Evolutionary conservation across 2,888 invertebrate genomes (phyloP).

Genomic region (Stenodema calcarata): DNA sequence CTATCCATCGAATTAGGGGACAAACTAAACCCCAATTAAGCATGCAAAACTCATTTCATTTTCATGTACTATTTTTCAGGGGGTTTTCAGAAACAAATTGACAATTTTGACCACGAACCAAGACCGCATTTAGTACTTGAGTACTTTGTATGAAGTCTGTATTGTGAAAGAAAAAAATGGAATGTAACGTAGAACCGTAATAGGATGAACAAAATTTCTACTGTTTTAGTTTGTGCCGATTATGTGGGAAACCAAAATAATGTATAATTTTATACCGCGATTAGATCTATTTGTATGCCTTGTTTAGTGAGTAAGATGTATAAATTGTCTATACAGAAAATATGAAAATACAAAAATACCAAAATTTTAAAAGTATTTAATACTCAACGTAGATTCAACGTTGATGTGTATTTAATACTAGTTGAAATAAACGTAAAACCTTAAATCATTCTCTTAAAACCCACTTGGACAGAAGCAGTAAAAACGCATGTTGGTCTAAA

Average conservation of each 20-base stretch:
- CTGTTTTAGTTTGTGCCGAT: not conserved
- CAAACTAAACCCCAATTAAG: not conserved
- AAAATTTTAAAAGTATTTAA: no score
- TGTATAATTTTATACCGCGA: slow-evolving; percentile 40
- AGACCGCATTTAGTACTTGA: slow-evolving; percentile 44
- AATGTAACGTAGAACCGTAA: not conserved
- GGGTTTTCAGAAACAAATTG: not conserved
- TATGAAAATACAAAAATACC: not conserved
- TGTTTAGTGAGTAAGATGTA: slow-evolving; percentile 37
- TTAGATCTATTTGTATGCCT: slow-evolving; percentile 45
- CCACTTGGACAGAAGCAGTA: not conserved
- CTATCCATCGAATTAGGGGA: not conserved
- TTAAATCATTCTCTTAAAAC: not conserved
- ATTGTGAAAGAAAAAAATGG: not conserved
- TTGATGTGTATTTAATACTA: no score
- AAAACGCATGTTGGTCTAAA: not conserved
- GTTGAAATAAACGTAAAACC: not conserved
- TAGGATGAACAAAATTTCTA: not conserved
- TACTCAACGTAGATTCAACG: no score
- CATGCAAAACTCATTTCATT: not conserved
- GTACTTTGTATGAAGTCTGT: not conserved
- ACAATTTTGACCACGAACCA: not conserved
- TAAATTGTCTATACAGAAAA: slow-evolving; percentile 13
- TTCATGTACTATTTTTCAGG: not conserved
- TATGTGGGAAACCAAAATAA: not conserved